Percentiles rank a stretch among this genome's conserved stretches.
These are phyloP conservation scores for Aphidius ervi DNA, from an alignment of 1,140 invertebrate genomes.

Conservation along the genomic window DNA sequence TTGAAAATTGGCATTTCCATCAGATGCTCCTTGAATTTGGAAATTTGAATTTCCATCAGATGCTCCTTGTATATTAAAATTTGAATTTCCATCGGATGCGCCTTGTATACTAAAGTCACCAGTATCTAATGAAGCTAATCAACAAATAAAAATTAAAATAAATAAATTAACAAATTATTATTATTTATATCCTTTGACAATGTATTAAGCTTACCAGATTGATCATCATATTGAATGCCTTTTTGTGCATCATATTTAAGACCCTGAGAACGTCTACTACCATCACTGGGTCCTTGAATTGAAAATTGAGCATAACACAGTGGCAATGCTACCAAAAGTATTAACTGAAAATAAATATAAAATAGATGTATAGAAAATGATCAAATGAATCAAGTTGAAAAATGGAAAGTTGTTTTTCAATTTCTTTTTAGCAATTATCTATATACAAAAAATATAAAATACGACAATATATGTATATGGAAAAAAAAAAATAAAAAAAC, in stretches of 20 bases:
- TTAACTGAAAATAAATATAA: conserved; percentile 31
- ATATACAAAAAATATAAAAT: background rate
- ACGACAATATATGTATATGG: background rate
- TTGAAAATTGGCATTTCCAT: conserved; percentile 34
- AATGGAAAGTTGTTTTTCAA: background rate
- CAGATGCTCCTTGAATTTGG: conserved; percentile 26
- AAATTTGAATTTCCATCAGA: conserved; percentile 22
- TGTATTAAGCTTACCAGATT: conserved; percentile 36
- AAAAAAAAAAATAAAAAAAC: conserved; percentile 5
- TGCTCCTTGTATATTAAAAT: conserved; percentile 42
- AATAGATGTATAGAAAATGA: background rate
- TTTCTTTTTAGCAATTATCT: background rate
- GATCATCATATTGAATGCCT: conserved; percentile 45
- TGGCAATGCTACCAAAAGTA: conserved; percentile 39
- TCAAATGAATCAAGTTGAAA: background rate
- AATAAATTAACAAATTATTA: background rate
- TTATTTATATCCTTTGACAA: background rate
- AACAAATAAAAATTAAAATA: background rate
- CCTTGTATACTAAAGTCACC: conserved; percentile 44
- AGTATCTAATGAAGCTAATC: conserved; percentile 33
- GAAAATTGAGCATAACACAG: conserved; percentile 46
- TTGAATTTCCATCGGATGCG: conserved; percentile 37
- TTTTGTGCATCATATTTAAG: conserved; percentile 44
- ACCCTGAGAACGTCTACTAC: conserved; percentile 46
- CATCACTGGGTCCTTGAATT: conserved; percentile 49